Evolutionary conservation across 2,113 vertebrate species (phyloP), one percentile per base, ranked within the genome.

Genomic region (Protomyctophum bolini): DNA sequence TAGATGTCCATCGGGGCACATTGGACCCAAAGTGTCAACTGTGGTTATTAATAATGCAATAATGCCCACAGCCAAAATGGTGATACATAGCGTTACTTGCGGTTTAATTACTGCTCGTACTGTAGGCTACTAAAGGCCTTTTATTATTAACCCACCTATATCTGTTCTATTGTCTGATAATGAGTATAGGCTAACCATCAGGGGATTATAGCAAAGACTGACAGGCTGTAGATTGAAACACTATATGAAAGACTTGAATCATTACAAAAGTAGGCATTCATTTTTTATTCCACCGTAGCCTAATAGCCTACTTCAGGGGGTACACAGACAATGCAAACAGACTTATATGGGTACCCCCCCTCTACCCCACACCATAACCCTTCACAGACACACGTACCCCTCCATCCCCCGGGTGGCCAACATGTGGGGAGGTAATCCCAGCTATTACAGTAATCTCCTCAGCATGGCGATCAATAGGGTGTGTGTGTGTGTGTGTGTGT

Each of bases 381-480:
- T 41, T 6, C 70, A 54, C 57, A 71, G 77, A 75, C 82, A 41
- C 33, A 41, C 33, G 33, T 41, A 41, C 77, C 48, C 68, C 79
- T 76, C 74, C 76, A 70, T 52, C 83, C 48, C 66, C 68, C 81
- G 88, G 83, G 86, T 88, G 82, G 84, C 85, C 88, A 92, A 92
- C 93, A 91, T 92, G 92, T 92, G 89, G 88, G 91, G 82, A 83
- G 82, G 82, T 93, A 92, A 94, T 93, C 92, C 89, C 91, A 81
- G 91, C 91, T 93, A 93, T 92, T 93, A 92, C 90, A 89, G 89
- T 93, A 93, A 94, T 93, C 92, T 93, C 89, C 91, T 92, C 91
- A 90, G 89, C 87, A 88, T 84, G 86, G 83, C 86, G 86, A 93
- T 93, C 92, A 91, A 93, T 93, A 90, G 87, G 85, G 85, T 91